phyloP scores from a whole-genome alignment of 2,797 vertebrate species.

The Notolepis coatsorum region DNA sequence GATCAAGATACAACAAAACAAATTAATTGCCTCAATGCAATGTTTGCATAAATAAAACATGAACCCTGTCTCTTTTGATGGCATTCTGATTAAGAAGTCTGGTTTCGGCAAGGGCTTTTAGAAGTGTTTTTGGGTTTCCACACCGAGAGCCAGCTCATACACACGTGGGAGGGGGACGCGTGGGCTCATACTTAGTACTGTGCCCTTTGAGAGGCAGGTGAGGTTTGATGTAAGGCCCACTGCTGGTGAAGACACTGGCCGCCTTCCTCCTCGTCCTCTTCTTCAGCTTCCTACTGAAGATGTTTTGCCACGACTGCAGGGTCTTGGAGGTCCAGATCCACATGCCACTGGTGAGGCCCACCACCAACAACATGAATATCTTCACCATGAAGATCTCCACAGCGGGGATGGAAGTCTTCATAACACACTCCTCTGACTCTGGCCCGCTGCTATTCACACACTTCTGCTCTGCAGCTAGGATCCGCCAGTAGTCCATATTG shows the following conservation, averaged over 20 bases:
- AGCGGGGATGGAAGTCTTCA: conserved; percentile 92
- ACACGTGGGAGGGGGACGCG: conserved; percentile 88
- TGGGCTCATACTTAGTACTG: conserved; percentile 89
- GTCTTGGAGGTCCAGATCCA: conserved; percentile 99
- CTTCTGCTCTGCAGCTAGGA: conserved; percentile 84
- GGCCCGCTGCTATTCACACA: conserved; percentile 77
- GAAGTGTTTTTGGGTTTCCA: conserved; percentile 43
- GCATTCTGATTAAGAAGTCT: conserved; percentile 59
- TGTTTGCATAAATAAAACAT: conserved; percentile 80
- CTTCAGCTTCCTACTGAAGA: conserved; percentile 91
- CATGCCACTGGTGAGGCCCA: conserved; percentile 98
- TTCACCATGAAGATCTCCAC: conserved; percentile 99
- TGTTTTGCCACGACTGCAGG: conserved; percentile 95
- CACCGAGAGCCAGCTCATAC: conserved; percentile 80
- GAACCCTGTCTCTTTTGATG: conserved; percentile 58
- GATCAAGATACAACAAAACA: conserved; percentile 53
- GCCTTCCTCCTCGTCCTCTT: conserved; percentile 92
- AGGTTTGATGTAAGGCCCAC: conserved; percentile 92
- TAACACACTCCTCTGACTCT: conserved; percentile 86
- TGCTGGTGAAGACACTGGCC: conserved; percentile 88
- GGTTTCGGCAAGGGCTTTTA: conserved; percentile 59
- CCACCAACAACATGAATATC: conserved; percentile 96
- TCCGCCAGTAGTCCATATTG: conserved; percentile 95
- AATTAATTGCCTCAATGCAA: conserved; percentile 57
- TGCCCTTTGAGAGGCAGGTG: conserved; percentile 90